Percentiles rank a stretch among this genome's conserved stretches.
Evolutionary conservation across 2,888 invertebrate genomes (phyloP).

Genomic region (Thalpophila matura): DNA sequence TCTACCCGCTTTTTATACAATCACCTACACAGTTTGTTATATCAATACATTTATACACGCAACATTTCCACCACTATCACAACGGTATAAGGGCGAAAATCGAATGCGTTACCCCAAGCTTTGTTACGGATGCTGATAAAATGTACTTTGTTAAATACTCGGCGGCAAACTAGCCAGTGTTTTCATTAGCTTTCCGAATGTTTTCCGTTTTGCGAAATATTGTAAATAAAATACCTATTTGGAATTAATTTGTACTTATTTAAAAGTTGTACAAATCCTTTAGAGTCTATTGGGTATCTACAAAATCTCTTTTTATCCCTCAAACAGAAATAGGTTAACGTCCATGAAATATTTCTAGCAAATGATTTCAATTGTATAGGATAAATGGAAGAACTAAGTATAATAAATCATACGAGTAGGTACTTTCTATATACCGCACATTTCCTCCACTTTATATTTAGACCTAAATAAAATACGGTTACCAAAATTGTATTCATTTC

Average conservation of each 20-base stretch:
- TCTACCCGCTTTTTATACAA: conserved; percentile 68
- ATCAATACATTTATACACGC: conserved; percentile 46
- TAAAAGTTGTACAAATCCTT: background rate
- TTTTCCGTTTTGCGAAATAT: conserved; percentile 59
- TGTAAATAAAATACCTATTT: conserved; percentile 47
- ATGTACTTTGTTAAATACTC: conserved; percentile 64
- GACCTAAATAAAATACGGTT: background rate
- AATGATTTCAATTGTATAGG: background rate
- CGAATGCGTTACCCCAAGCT: conserved; percentile 10
- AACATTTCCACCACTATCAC: conserved; percentile 26
- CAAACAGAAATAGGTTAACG: background rate
- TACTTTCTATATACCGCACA: background rate
- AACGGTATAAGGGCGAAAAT: conserved; percentile 44
- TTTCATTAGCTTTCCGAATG: conserved; percentile 63
- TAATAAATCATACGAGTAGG: background rate
- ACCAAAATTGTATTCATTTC: conserved; percentile 2
- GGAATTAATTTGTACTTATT: conserved; percentile 11
- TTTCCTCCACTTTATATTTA: background rate
- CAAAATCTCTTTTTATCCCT: background rate
- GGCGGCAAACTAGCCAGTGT: conserved; percentile 59
- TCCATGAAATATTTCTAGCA: background rate
- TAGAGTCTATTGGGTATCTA: background rate
- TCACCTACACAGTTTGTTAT: conserved; percentile 63
- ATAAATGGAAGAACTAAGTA: background rate
- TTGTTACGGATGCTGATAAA: conserved; percentile 58